phyloP scores from a whole-genome alignment of 2,113 vertebrate species.

The Mesembrinibis cayennensis region DNA sequence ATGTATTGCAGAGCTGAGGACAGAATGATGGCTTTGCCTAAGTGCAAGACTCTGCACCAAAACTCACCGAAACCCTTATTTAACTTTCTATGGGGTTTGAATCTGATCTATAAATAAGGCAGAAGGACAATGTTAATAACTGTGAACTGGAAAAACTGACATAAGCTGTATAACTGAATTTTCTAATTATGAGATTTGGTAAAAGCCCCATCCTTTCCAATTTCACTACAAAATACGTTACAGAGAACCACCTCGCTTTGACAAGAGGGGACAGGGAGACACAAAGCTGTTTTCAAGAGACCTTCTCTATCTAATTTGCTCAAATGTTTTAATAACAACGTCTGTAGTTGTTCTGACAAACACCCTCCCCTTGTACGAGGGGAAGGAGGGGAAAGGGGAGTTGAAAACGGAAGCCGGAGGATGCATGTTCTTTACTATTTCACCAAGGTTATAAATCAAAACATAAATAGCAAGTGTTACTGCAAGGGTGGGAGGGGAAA shows the following conservation, averaged over 20 bases:
- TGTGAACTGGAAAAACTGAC: not conserved
- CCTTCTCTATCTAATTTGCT: not conserved
- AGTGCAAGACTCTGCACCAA: not conserved
- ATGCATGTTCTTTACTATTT: not conserved
- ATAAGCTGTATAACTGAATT: not conserved
- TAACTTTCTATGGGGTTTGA: not conserved
- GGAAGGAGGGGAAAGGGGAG: not conserved
- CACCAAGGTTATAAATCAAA: not conserved
- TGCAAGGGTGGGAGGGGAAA: constrained; percentile 36
- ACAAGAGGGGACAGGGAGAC: accelerated
- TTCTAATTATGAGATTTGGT: not conserved
- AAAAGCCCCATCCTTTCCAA: not conserved
- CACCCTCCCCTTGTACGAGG: not conserved
- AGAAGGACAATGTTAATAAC: not conserved
- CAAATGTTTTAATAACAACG: not conserved
- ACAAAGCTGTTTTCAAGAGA: not conserved
- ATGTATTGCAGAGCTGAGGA: not conserved
- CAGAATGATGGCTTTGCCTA: not conserved
- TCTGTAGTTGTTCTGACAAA: not conserved
- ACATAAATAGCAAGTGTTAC: constrained; percentile 41
- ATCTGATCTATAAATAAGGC: not conserved
- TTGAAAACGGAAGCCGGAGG: constrained; percentile 29
- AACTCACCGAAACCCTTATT: not conserved
- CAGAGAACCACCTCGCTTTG: not conserved
- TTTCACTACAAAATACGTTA: not conserved